Evolutionary conservation across 92 coral and sea anemone genomes (phyloP).

Genomic region (Porites rus): DNA sequence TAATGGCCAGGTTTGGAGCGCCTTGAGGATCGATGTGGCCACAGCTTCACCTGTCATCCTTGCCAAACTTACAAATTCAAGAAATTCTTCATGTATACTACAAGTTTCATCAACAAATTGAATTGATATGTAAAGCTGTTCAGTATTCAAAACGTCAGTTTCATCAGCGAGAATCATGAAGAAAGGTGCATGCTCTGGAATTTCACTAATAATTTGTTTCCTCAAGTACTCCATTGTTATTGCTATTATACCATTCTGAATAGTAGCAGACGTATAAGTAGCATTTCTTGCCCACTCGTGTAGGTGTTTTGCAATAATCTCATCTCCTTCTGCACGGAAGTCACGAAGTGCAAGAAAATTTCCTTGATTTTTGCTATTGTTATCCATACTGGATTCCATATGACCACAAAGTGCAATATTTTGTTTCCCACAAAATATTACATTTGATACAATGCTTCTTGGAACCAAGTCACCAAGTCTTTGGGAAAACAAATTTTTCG

Average conservation of each 20-base stretch:
- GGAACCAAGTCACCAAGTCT: slow-evolving; percentile 10
- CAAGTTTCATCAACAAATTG: slow-evolving; percentile 40
- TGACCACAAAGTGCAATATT: slow-evolving; percentile 16
- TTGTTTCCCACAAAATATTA: slow-evolving; percentile 13
- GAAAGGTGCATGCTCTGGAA: slow-evolving; percentile 27
- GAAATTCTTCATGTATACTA: slow-evolving; percentile 54
- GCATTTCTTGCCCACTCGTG: slow-evolving; percentile 14
- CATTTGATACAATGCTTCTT: slow-evolving; percentile 25
- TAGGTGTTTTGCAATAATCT: not conserved
- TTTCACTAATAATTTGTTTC: slow-evolving; percentile 41
- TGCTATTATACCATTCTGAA: slow-evolving; percentile 44
- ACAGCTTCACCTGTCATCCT: slow-evolving; percentile 53
- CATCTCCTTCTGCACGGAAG: not conserved
- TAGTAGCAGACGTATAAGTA: slow-evolving; percentile 32
- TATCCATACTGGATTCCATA: not conserved
- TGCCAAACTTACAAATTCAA: slow-evolving; percentile 48
- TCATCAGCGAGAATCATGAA: slow-evolving; percentile 12
- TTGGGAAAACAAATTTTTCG: slow-evolving; percentile 4
- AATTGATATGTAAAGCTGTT: too few relatives aligned
- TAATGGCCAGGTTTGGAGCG: slow-evolving; percentile 52
- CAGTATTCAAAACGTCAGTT: too few relatives aligned
- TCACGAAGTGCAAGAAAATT: not conserved
- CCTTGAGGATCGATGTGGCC: slow-evolving; percentile 1
- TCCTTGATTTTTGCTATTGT: too few relatives aligned
- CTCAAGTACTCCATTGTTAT: slow-evolving; percentile 33